Evolutionary conservation across 2,888 invertebrate species (phyloP).

Genomic region (Drosophila robusta): DNA sequence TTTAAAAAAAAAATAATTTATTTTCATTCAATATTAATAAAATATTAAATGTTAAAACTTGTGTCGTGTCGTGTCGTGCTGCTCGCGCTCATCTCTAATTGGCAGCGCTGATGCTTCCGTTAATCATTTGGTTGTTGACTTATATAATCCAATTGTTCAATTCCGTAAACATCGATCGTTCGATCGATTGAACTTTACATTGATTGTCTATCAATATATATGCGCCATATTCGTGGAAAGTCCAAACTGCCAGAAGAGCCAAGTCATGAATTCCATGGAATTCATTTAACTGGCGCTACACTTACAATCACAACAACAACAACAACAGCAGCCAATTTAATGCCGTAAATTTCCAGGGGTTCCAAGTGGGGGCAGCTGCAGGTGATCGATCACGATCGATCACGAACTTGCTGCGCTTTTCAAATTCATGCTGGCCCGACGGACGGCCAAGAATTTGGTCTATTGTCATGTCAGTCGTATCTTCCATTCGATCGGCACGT

Average conservation of each 20-base stretch:
- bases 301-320: conserved; percentile 12
- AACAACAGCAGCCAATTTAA: conserved; percentile 46
- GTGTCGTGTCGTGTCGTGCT: background rate
- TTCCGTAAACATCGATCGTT: conserved; percentile 69
- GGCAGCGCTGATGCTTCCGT: conserved; percentile 31
- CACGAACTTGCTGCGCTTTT: conserved; percentile 53
- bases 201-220: conserved; percentile 40
- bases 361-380: conserved; percentile 21
- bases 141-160: conserved; percentile 71
- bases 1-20: too few species aligned
- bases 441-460: conserved; percentile 54
- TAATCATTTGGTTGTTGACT: conserved; percentile 50
- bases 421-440: conserved; percentile 25
- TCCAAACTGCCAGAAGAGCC: conserved; percentile 26
- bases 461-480: conserved; percentile 18
- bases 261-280: conserved; percentile 55
- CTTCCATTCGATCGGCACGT: conserved; percentile 52
- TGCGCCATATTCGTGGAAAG: conserved; percentile 32
- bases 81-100: conserved; percentile 2
- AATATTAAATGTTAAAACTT: too few species aligned
- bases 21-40: too few species aligned
- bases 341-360: conserved; percentile 54
- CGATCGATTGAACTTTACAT: conserved; percentile 30
- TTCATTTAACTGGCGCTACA: conserved; percentile 70
- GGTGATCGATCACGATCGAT: conserved; percentile 55